Evolutionary conservation across 2,113 vertebrate species (phyloP).

Genomic region (Suncus etruscus): DNA sequence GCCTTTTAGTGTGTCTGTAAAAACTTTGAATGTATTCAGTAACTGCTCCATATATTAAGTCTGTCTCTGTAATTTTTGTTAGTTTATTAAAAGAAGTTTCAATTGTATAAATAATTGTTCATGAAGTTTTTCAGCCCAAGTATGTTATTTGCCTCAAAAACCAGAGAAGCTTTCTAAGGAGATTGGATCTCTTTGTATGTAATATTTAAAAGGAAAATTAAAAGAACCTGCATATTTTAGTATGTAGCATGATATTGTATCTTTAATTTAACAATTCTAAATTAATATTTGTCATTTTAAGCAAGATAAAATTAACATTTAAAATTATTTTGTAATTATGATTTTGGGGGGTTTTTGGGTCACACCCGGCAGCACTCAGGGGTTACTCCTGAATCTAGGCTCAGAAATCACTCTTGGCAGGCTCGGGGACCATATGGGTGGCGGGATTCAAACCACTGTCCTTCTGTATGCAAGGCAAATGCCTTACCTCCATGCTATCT

Average conservation of each 20-base stretch:
- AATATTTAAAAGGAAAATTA: neutral
- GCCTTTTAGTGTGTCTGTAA: neutral
- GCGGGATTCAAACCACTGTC: no score
- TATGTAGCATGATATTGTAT: neutral
- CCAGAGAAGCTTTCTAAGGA: neutral
- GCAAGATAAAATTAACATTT: neutral
- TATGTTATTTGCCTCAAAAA: neutral
- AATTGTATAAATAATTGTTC: conserved; percentile 39
- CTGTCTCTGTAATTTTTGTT: neutral
- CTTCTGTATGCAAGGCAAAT: no score
- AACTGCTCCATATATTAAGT: conserved; percentile 10
- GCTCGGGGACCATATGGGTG: no score
- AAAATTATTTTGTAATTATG: neutral
- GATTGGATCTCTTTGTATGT: no score
- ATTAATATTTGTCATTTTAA: conserved; percentile 25
- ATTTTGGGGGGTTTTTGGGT: neutral
- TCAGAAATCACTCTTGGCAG: no score
- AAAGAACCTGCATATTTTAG: conserved; percentile 19
- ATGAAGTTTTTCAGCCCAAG: neutral
- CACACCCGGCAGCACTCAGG: no score
- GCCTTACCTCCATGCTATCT: no score
- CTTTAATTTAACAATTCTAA: conserved; percentile 13
- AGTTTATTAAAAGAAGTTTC: conserved; percentile 51
- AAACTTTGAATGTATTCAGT: neutral
- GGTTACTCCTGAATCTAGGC: no score